phyloP scores from a whole-genome alignment of 2,797 vertebrate genomes.

The Sternotherus odoratus region DNA sequence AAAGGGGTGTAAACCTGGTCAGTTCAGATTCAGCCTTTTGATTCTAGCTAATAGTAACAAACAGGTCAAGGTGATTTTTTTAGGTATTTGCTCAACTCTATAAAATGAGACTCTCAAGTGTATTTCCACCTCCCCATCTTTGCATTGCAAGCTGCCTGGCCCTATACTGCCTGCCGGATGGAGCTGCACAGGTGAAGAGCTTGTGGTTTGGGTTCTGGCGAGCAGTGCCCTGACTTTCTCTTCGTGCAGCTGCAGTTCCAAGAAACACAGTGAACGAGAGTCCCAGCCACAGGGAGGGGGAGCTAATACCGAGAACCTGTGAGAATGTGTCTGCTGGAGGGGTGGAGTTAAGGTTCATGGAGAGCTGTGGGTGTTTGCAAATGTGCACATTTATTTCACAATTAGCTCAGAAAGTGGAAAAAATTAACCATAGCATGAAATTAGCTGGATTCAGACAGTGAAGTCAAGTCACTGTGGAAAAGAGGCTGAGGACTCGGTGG shows the following conservation, averaged over 20 bases:
- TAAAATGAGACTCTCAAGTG: neutral
- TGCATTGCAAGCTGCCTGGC: slow-evolving; percentile 15
- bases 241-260: slow-evolving; percentile 76
- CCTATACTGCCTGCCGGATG: neutral
- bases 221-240: slow-evolving; percentile 17
- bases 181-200: slow-evolving; percentile 35
- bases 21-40: neutral
- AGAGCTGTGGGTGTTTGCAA: slow-evolving; percentile 19
- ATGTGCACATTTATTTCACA: neutral
- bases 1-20: neutral
- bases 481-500: slow-evolving; percentile 6
- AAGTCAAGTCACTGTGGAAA: slow-evolving; percentile 58
- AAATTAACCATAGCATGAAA: neutral
- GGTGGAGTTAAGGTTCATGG: slow-evolving; percentile 58
- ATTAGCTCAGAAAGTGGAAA: neutral
- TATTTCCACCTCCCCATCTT: neutral
- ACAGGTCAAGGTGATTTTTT: neutral
- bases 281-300: slow-evolving; percentile 15
- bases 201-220: slow-evolving; percentile 65
- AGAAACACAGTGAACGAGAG: slow-evolving; percentile 71
- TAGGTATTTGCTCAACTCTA: neutral
- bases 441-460: neutral
- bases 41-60: neutral
- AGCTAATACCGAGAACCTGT: slow-evolving; percentile 73
- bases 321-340: slow-evolving; percentile 3